Evolutionary conservation across 2,888 invertebrate species (phyloP), one percentile per base, ranked within the genome.

Genomic region (Heliothis peltigera): DNA sequence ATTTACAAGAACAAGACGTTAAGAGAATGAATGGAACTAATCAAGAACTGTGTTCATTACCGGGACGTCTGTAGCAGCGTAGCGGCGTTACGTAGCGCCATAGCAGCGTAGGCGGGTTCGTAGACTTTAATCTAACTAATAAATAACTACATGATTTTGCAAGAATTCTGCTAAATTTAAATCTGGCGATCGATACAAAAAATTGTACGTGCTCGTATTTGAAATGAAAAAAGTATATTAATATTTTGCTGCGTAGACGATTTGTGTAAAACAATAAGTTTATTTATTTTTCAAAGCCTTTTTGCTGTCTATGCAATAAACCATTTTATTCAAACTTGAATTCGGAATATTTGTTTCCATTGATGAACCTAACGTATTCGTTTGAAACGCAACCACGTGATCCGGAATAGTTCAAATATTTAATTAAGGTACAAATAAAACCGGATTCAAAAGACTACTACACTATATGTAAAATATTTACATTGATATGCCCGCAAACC

Each of bases 11-110:
- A 47, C 47, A 53, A 39, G 60, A 53, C 19, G 19, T 42, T 35
- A 60, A 5, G 1, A 3, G 17, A 46, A 46, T 49, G 19, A 61
- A 64, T 68, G 17, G 43, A 67, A 52, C 61, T 61, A 64, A 70
- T 67, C 57, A 54, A 42, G 18, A 21, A 19, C 17, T 54, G 6
- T n/a, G 46, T 68, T 64, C 46, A 64, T 60, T 64, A 64, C 53
- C 60, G 52, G 63, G 39, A 60, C 49, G 43, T 44, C n/a, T n/a
- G 48, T 35, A 51, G 49, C 48, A 39, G 25, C 44, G 56, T 60
- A 70, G 62, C 51, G 35, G 15, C 35, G 57, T 47, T 4, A 5
- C 28, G 44, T 53, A 54, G 57, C 35, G 15, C 49, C 42, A 56
- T 59, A 54, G 49, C 32, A 17, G 28, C 46, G 60, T 60, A 63